Percentiles rank a stretch among this genome's conserved stretches.
Evolutionary conservation across 2,797 vertebrate genomes (phyloP).

Genomic region (Paratrypauchen microcephalus): DNA sequence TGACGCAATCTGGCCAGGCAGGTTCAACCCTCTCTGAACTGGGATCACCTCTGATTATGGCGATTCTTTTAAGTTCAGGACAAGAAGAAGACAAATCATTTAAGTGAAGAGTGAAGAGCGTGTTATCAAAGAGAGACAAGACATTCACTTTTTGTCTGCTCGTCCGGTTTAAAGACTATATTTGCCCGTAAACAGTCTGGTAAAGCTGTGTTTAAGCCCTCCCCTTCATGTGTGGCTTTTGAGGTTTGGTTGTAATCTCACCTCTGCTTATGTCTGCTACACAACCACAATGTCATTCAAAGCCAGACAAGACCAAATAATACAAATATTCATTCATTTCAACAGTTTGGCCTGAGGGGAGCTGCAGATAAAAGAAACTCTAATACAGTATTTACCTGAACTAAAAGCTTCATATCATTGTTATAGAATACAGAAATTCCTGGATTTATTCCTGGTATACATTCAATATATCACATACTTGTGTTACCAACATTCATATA

Average conservation of each 20-base stretch:
- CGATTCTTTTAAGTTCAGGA: slow-evolving; percentile 48
- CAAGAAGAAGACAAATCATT: slow-evolving; percentile 34
- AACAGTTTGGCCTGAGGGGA: neutral
- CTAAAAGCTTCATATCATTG: neutral
- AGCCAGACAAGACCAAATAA: slow-evolving; percentile 8
- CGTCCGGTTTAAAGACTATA: slow-evolving; percentile 28
- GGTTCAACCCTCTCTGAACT: slow-evolving; percentile 42
- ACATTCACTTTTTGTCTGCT: slow-evolving; percentile 37
- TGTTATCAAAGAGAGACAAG: slow-evolving; percentile 17
- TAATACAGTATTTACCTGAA: neutral
- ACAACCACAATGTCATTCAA: slow-evolving; percentile 6
- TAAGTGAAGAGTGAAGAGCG: slow-evolving; percentile 13
- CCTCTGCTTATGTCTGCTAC: slow-evolving; percentile 23
- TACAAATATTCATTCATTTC: slow-evolving; percentile 14
- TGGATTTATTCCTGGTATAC: neutral
- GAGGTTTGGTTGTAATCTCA: slow-evolving; percentile 18
- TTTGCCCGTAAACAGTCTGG: slow-evolving; percentile 37
- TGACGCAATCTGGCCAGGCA: slow-evolving; percentile 55
- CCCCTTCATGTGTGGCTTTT: slow-evolving; percentile 32
- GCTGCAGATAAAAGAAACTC: slow-evolving; percentile 26
- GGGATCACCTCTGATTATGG: slow-evolving; percentile 59
- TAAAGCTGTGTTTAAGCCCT: slow-evolving; percentile 42
- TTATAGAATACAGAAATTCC: neutral
- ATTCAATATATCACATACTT: slow-evolving; percentile 1
- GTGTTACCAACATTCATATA: neutral